Conservation (phyloP, 2,888 invertebrate species). For the Rapana venosa region DNA sequence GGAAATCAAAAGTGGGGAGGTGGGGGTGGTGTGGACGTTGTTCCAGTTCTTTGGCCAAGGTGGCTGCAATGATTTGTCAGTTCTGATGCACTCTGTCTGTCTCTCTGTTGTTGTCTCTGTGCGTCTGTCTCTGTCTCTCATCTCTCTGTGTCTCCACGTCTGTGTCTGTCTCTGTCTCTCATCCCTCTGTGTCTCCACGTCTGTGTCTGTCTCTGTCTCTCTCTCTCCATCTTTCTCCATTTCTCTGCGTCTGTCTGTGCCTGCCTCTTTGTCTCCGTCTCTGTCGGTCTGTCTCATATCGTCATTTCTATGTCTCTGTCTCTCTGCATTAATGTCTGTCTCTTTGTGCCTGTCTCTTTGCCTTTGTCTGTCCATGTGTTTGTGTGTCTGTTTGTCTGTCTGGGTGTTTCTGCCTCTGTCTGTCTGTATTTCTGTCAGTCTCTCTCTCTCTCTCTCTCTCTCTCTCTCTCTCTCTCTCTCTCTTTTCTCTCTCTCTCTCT, state of each 20-base stretch:
- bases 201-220: not conserved
- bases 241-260: not conserved
- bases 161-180: not conserved
- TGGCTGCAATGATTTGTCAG: too few relatives aligned
- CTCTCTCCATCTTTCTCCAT: not conserved
- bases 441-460: too few relatives aligned
- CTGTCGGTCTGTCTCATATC: not conserved
- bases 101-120: not conserved
- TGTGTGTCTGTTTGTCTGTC: not conserved
- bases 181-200: not conserved
- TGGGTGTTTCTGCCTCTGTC: not conserved
- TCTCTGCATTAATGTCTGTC: not conserved
- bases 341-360: not conserved
- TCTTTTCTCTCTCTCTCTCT: too few relatives aligned
- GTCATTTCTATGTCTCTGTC: not conserved
- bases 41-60: too few relatives aligned
- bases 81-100: not conserved
- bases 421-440: not conserved
- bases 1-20: too few relatives aligned
- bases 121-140: not conserved
- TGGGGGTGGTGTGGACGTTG: too few relatives aligned
- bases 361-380: not conserved
- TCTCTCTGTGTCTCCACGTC: not conserved
- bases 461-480: too few relatives aligned
- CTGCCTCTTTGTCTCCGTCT: too few relatives aligned